phyloP scores from a whole-genome alignment of 2,113 vertebrate genomes.

The Dasyornis broadbenti region DNA sequence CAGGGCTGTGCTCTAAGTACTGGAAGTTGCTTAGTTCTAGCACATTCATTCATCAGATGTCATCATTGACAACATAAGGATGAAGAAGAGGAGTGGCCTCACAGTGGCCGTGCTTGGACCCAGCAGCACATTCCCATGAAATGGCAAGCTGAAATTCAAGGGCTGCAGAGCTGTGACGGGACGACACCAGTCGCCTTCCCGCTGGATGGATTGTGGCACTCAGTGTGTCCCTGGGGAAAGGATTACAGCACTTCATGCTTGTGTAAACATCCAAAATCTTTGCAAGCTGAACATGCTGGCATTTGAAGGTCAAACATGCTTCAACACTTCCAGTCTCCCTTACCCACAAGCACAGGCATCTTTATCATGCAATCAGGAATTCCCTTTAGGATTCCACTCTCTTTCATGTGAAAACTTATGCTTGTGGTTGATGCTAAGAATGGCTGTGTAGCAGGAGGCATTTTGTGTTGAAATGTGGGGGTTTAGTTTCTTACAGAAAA shows the following conservation, averaged over 20 bases:
- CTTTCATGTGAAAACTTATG: background rate
- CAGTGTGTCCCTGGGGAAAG: background rate
- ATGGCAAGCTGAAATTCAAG: background rate
- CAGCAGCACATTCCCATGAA: background rate
- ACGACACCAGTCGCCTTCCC: accelerated
- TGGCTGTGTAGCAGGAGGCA: background rate
- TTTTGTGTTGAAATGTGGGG: background rate
- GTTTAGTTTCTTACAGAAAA: background rate
- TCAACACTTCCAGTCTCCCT: background rate
- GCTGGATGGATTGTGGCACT: background rate
- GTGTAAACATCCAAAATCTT: background rate
- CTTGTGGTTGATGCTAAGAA: background rate
- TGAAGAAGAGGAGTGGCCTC: accelerated
- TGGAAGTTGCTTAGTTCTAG: background rate
- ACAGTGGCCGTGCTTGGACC: accelerated
- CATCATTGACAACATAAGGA: accelerated
- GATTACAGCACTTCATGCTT: background rate
- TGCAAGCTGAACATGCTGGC: background rate
- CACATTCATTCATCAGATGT: background rate
- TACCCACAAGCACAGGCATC: background rate
- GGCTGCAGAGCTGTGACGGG: background rate
- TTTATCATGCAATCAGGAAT: background rate
- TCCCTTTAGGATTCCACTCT: background rate
- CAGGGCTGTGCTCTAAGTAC: accelerated
- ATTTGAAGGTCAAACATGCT: constrained; percentile 19